Conservation (phyloP, 2,888 invertebrate species). For the Parthenolecanium corni region DNA sequence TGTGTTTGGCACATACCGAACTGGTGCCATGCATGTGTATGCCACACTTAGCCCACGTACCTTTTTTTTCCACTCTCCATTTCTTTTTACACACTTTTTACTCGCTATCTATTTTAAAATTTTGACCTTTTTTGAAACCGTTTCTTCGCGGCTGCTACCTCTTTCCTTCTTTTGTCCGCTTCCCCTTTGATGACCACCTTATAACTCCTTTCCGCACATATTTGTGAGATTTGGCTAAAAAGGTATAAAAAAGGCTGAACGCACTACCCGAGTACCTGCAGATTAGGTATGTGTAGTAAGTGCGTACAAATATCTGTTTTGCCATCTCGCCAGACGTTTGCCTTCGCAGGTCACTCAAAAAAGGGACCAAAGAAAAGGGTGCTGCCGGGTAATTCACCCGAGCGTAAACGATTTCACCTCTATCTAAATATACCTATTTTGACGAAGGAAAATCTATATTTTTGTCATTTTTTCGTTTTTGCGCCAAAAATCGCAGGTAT, state of each 20-base stretch:
- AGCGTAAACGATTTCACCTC: too few species aligned
- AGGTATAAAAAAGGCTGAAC: not conserved
- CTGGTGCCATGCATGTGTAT: slow-evolving; percentile 7
- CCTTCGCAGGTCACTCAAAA: too few species aligned
- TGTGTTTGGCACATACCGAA: slow-evolving; percentile 1
- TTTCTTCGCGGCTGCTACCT: not conserved
- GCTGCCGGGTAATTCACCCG: too few species aligned
- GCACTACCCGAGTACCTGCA: too few species aligned
- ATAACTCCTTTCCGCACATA: not conserved
- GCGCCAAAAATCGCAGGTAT: too few species aligned
- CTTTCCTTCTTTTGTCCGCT: not conserved
- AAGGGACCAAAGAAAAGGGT: too few species aligned
- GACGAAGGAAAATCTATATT: too few species aligned
- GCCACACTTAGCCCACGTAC: slow-evolving; percentile 10
- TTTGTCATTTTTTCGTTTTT: too few species aligned
- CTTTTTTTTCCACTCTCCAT: not conserved
- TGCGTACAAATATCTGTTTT: too few species aligned
- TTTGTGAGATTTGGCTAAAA: not conserved
- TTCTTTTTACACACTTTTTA: not conserved
- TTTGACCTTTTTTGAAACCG: slow-evolving; percentile 9
- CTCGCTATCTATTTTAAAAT: slow-evolving; percentile 10
- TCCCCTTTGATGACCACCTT: not conserved
- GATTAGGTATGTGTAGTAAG: too few species aligned
- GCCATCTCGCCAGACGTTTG: too few species aligned
- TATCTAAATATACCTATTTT: too few species aligned